A percentile compares a stretch with the other conserved stretches of the same genome.
These are phyloP conservation scores for Agrochola litura DNA, from an alignment of 2,888 invertebrate species.

Conservation along the genomic window DNA sequence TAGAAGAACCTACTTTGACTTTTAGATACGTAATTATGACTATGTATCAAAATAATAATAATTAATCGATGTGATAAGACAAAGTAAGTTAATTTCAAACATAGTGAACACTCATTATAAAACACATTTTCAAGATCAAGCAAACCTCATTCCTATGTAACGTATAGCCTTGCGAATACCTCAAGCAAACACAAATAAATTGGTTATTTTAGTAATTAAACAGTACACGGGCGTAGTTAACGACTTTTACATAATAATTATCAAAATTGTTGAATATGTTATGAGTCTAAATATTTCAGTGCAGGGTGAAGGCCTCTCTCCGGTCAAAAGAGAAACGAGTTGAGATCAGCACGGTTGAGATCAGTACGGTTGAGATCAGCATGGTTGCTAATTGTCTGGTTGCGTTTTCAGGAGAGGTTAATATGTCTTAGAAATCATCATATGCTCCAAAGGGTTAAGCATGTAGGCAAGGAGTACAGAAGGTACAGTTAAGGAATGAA, in stretches of 20 bases:
- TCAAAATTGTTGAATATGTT: neutral
- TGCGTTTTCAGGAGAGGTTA: neutral
- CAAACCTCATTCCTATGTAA: constrained; percentile 22
- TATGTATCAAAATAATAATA: neutral
- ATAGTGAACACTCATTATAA: neutral
- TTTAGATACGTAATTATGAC: neutral
- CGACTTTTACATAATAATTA: constrained; percentile 23
- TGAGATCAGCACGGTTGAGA: too few species aligned
- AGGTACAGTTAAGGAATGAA: neutral
- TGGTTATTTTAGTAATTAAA: constrained; percentile 34
- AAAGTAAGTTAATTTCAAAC: constrained; percentile 19
- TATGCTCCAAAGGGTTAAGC: neutral
- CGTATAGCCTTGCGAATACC: neutral
- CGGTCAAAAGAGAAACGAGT: neutral
- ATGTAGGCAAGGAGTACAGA: neutral
- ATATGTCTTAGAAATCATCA: neutral
- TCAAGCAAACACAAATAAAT: constrained; percentile 32
- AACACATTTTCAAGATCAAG: constrained; percentile 20
- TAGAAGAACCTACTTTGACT: too few species aligned
- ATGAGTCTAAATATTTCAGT: neutral
- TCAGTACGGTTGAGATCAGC: neutral
- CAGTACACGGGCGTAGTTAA: constrained; percentile 23
- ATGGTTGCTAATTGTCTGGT: neutral
- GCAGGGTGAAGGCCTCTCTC: too few species aligned
- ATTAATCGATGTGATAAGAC: neutral